A percentile compares a stretch with the other conserved stretches of the same genome.
These are phyloP conservation scores for Neodiprion fabricii DNA, from an alignment of 1,140 invertebrate genomes.

Conservation along the genomic window DNA sequence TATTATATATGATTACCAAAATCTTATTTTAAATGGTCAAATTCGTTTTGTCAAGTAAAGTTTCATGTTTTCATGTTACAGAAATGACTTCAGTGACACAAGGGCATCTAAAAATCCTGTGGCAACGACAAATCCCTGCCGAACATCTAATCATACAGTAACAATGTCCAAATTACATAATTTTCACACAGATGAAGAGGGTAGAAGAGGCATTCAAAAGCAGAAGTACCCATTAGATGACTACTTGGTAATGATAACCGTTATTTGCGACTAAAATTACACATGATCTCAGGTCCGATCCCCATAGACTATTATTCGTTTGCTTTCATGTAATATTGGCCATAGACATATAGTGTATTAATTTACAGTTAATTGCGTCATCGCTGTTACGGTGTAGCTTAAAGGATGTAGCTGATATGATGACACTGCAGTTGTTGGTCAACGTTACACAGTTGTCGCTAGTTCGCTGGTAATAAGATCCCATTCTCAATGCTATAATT, in stretches of 20 bases:
- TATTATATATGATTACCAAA: too few species aligned
- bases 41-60: too few species aligned
- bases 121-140: background rate
- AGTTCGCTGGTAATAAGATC: background rate
- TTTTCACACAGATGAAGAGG: background rate
- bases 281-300: background rate
- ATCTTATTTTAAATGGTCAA: too few species aligned
- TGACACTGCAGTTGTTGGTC: background rate
- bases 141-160: background rate
- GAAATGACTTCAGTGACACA: background rate
- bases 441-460: conserved; percentile 7
- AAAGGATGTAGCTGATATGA: conserved; percentile 2
- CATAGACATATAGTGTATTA: background rate
- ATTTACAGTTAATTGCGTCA: conserved; percentile 1
- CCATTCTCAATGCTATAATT: too few species aligned
- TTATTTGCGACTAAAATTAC: background rate
- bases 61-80: background rate
- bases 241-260: conserved; percentile 3
- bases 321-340: background rate
- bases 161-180: background rate
- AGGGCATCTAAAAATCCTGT: background rate
- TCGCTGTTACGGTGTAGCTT: background rate
- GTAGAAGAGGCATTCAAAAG: background rate
- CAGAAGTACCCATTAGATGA: conserved; percentile 8
- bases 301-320: background rate